phyloP scores from a whole-genome alignment of 2,888 invertebrate species.

The Thyatira batis region DNA sequence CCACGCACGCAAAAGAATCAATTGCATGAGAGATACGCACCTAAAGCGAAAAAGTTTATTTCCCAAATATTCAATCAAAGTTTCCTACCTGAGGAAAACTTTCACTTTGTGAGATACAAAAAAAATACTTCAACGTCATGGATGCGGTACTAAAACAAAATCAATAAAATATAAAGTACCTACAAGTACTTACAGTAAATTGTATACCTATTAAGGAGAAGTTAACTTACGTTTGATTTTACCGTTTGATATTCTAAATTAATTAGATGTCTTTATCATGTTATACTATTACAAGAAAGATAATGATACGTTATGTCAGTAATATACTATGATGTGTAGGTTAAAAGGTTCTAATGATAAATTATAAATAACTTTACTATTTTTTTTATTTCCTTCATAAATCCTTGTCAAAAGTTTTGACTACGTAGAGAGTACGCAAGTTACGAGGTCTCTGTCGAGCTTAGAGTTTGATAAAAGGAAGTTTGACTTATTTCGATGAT shows the following conservation, averaged over 20 bases:
- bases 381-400: not conserved
- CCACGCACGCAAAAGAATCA: constrained; percentile 29
- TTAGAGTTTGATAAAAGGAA: constrained; percentile 30
- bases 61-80: constrained; percentile 65
- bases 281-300: too few species aligned
- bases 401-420: constrained; percentile 22
- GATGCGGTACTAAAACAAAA: not conserved
- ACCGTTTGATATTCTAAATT: too few species aligned
- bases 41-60: constrained; percentile 48
- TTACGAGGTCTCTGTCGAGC: constrained; percentile 13
- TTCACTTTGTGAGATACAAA: constrained; percentile 31
- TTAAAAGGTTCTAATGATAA: too few species aligned
- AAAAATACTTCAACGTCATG: constrained; percentile 4
- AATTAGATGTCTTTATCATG: too few species aligned
- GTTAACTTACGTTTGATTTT: too few species aligned
- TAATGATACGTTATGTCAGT: too few species aligned
- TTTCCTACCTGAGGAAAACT: constrained; percentile 48
- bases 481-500: constrained; percentile 27
- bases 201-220: too few species aligned
- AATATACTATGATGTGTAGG: too few species aligned
- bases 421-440: constrained; percentile 23
- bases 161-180: too few species aligned
- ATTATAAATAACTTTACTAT: not conserved
- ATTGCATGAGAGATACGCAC: constrained; percentile 35
- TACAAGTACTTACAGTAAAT: too few species aligned